Percentiles rank a stretch among this genome's conserved stretches.
phyloP scores from a whole-genome alignment of 1,140 invertebrate species.

The Philaenus spumarius region DNA sequence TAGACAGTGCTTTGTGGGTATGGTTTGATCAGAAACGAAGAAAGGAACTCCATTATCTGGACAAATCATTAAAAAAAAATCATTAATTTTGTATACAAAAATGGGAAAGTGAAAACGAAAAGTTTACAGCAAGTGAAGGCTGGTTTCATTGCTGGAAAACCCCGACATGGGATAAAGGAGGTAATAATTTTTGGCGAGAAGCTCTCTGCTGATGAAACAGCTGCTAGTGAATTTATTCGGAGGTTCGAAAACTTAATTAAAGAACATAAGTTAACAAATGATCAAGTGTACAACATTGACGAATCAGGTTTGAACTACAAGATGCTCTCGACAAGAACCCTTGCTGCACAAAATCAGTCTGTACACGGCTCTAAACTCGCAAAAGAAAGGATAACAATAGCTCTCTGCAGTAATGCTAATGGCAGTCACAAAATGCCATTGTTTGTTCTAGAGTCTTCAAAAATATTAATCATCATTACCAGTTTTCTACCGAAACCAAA shows the following conservation, averaged over 20 bases:
- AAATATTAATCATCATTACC: too few species aligned
- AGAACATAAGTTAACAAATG: constrained; percentile 8
- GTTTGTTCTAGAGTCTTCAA: too few species aligned
- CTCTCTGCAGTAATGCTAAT: too few species aligned
- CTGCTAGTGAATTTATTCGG: constrained; percentile 15
- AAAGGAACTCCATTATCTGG: too few species aligned
- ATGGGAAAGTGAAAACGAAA: background rate
- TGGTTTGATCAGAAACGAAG: too few species aligned
- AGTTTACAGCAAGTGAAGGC: background rate
- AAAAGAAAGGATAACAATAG: too few species aligned
- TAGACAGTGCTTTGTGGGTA: too few species aligned
- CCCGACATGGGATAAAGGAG: constrained; percentile 6
- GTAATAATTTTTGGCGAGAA: constrained; percentile 22
- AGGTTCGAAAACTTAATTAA: constrained; percentile 16
- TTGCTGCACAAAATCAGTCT: constrained; percentile 18
- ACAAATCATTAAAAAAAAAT: too few species aligned
- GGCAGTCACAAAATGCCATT: too few species aligned
- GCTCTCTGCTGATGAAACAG: constrained; percentile 22
- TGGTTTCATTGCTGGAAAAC: constrained; percentile 6
- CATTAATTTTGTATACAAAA: too few species aligned
- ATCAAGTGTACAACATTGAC: constrained; percentile 27
- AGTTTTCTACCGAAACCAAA: too few species aligned
- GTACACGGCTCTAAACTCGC: too few species aligned
- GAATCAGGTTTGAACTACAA: constrained; percentile 24
- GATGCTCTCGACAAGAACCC: constrained; percentile 22